Evolutionary conservation across 2,888 invertebrate genomes (phyloP), one percentile per base, ranked within the genome.

Genomic region (Flexamia atlantica): DNA sequence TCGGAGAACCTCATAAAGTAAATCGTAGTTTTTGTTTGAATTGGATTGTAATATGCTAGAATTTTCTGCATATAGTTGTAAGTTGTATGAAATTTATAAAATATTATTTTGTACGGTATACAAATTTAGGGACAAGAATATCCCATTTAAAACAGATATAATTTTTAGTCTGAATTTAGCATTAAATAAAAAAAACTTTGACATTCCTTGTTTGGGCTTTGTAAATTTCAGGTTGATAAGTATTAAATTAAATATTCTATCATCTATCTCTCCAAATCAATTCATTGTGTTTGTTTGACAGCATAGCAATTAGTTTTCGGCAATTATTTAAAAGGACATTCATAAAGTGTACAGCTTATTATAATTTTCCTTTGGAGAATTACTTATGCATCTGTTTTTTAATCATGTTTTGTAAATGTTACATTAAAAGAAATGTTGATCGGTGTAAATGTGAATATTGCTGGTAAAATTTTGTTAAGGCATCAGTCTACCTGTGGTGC

Each of bases 371-470:
- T 57, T 57, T 64, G 25, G 14, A 10, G 30, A 64, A 64, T 64
- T 30, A 64, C 30, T 28, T n/a, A 28, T 64, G 30, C 20, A 53
- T 46, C 46, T 53, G 20, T 64, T 28, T 64, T 53, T 64, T 4
- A 28, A 64, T 53, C 14, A 28, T 28, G 30, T 64, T 64, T 64
- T 64, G 57, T 64, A 64, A 64, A 64, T 64, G 64, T 64, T 28
- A 64, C 17, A 28, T 30, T 64, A 53, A 64, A 28, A 28, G 64
- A 64, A 14, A 28, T 28, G 64, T 64, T 64, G 64, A 64, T 64
- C 14, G 64, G 17, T 64, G 60, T 60, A 60, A 23, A 60, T 60
- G 60, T 60, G 64, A 30, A 64, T 64, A 64, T 64, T 64, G 28
- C 14, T 64, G 64, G 30, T 64, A 64, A 28, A 60, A 30, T 57